These are phyloP conservation scores for Hydrophis major DNA, from an alignment of 2,797 vertebrate genomes.

Conservation along the genomic window DNA sequence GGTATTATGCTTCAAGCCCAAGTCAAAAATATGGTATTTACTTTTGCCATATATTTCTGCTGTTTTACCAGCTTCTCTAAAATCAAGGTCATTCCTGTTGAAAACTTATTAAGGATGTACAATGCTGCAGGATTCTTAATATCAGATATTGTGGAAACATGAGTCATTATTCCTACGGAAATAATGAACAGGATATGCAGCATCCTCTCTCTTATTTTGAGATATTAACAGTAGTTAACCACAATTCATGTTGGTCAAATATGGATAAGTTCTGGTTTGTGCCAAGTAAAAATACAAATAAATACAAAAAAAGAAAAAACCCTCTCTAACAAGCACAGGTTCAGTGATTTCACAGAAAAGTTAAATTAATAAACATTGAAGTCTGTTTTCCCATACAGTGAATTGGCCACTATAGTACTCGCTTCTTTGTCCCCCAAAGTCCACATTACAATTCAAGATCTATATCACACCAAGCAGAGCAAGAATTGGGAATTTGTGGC, in stretches of 20 bases:
- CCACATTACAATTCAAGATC: neutral
- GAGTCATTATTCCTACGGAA: neutral
- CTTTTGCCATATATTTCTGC: neutral
- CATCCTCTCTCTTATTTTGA: neutral
- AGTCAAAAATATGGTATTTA: neutral
- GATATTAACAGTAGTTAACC: neutral
- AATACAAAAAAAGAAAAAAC: neutral
- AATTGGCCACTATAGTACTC: neutral
- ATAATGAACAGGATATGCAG: neutral
- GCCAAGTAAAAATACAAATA: neutral
- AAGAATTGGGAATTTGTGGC: neutral
- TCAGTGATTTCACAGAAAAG: neutral
- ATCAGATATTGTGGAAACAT: neutral
- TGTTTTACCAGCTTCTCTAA: neutral
- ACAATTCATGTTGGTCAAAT: neutral
- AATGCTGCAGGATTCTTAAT: neutral
- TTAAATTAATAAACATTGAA: neutral
- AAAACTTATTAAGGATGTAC: neutral
- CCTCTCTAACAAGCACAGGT: neutral
- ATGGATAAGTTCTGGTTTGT: neutral
- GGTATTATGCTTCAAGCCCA: neutral
- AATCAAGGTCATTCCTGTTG: neutral
- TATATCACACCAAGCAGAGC: neutral
- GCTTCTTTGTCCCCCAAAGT: neutral
- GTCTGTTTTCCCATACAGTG: neutral